Percentiles rank a stretch among this genome's conserved stretches.
These are phyloP conservation scores for Arenaria interpres DNA, from an alignment of 2,113 vertebrate species.

Conservation along the genomic window DNA sequence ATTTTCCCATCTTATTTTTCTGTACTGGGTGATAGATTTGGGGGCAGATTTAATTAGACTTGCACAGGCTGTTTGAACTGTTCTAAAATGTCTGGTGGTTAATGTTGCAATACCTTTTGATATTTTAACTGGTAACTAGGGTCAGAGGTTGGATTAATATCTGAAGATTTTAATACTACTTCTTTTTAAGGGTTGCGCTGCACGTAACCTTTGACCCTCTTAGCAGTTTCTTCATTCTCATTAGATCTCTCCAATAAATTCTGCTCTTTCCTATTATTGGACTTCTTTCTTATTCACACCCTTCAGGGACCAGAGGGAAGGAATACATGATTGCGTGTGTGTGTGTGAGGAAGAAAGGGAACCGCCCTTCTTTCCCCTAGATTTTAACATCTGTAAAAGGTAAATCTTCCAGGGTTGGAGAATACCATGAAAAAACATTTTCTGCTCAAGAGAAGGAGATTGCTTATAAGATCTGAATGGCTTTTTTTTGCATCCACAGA, in stretches of 20 bases:
- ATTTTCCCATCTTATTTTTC: slow-evolving; percentile 3
- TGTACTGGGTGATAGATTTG: not conserved
- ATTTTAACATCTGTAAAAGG: not conserved
- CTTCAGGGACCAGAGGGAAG: not conserved
- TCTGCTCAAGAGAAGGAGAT: not conserved
- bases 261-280: not conserved
- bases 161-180: not conserved
- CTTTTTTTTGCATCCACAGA: not conserved
- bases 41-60: slow-evolving; percentile 27
- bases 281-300: not conserved
- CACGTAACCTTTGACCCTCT: not conserved
- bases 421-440: not conserved
- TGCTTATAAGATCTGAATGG: not conserved
- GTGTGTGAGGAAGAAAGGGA: not conserved
- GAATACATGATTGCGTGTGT: not conserved
- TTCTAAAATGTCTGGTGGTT: slow-evolving; percentile 17
- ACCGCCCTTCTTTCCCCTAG: not conserved
- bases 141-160: slow-evolving; percentile 18
- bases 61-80: not conserved
- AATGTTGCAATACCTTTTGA: slow-evolving; percentile 24
- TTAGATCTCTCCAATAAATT: not conserved
- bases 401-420: not conserved
- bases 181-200: not conserved
- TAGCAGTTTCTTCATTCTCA: not conserved
- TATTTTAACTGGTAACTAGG: slow-evolving; percentile 25